phyloP scores from a whole-genome alignment of 2,888 invertebrate species.

The Rhimphoctona megacephalus region DNA sequence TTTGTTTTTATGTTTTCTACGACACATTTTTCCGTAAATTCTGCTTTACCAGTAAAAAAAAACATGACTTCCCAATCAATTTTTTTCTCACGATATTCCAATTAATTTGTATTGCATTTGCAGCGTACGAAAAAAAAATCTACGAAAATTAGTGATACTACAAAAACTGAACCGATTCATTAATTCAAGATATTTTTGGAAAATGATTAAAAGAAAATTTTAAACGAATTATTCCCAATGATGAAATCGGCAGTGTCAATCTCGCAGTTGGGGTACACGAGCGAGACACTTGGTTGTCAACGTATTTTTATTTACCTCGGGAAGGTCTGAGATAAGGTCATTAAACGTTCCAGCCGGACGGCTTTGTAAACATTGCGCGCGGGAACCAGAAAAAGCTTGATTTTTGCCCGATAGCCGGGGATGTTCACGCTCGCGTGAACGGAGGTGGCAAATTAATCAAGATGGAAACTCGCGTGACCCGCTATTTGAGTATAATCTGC shows the following conservation, averaged over 20 bases:
- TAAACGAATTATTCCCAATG: conserved; percentile 76
- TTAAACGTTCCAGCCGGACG: conserved; percentile 90
- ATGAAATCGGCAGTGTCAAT: conserved; percentile 89
- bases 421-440: conserved; percentile 83
- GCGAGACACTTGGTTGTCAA: conserved; percentile 87
- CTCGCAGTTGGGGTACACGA: conserved; percentile 91
- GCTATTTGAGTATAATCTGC: conserved; percentile 92
- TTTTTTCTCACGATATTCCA: not conserved
- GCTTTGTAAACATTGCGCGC: conserved; percentile 88
- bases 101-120: not conserved
- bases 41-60: not conserved
- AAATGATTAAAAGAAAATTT: not conserved
- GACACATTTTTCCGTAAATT: not conserved
- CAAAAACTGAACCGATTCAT: too few species aligned
- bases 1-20: not conserved
- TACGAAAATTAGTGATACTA: too few species aligned
- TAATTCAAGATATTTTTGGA: not conserved
- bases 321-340: conserved; percentile 93
- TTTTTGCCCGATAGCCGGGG: conserved; percentile 85
- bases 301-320: conserved; percentile 86
- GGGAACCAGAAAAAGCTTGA: conserved; percentile 91
- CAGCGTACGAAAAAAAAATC: too few species aligned
- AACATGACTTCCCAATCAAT: not conserved
- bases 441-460: conserved; percentile 85
- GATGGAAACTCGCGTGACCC: conserved; percentile 91